phyloP scores from a whole-genome alignment of 2,113 vertebrate genomes.

The Coregonus clupeaformis region DNA sequence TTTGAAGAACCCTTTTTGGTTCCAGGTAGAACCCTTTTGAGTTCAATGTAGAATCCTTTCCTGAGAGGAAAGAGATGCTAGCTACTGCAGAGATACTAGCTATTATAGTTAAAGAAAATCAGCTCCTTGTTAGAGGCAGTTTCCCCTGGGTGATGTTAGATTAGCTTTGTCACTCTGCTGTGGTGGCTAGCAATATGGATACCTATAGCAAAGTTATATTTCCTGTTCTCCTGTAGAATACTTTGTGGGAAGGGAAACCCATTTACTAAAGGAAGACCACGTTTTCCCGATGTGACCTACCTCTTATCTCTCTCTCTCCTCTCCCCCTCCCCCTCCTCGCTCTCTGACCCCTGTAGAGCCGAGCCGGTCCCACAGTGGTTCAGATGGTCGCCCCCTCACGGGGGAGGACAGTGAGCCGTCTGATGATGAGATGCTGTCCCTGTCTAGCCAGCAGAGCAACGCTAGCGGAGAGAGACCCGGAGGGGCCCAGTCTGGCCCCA shows the following conservation, averaged over 20 bases:
- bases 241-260: not conserved
- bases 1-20: too few relatives aligned
- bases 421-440: slow-evolving; percentile 95
- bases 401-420: slow-evolving; percentile 94
- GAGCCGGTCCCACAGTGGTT: slow-evolving; percentile 74
- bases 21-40: too few relatives aligned
- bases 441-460: slow-evolving; percentile 90
- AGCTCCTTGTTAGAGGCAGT: too few relatives aligned
- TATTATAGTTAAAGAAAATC: not conserved
- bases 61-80: too few relatives aligned
- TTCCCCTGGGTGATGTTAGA: not conserved
- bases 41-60: too few relatives aligned
- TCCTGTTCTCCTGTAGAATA: not conserved
- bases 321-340: not conserved
- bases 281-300: not conserved
- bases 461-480: slow-evolving; percentile 67
- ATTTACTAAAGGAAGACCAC: not conserved
- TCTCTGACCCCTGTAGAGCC: slow-evolving; percentile 61
- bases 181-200: not conserved
- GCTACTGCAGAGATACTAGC: slow-evolving; percentile 19
- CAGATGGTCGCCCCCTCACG: slow-evolving; percentile 82
- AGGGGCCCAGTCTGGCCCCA: not conserved
- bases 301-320: too few relatives aligned
- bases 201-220: not conserved
- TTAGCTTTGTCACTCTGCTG: not conserved